phyloP scores from a whole-genome alignment of 2,797 vertebrate genomes.

The Tenualosa thibaudeaui region DNA sequence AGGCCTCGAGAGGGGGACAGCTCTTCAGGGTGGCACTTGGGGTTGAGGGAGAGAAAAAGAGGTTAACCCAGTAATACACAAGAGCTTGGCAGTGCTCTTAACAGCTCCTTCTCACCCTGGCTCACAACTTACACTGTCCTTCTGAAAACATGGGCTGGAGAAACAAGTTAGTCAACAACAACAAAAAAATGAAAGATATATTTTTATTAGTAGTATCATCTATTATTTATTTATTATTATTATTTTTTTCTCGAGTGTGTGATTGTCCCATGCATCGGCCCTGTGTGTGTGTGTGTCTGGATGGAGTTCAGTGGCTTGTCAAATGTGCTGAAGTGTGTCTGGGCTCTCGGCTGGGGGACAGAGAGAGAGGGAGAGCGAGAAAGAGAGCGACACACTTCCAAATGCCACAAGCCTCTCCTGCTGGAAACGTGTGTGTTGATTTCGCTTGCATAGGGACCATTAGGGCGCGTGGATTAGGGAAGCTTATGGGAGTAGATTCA shows the following conservation, averaged over 20 bases:
- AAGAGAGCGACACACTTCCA: constrained; percentile 8
- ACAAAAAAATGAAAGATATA: background rate
- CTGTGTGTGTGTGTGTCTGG: background rate
- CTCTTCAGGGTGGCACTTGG: background rate
- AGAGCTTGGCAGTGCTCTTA: background rate
- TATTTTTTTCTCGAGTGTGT: background rate
- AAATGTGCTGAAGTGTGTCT: background rate
- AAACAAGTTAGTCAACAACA: background rate
- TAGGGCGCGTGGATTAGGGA: constrained; percentile 46
- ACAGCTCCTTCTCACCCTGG: background rate
- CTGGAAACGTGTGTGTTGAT: constrained; percentile 12
- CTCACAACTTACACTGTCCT: background rate
- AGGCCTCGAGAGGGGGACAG: background rate
- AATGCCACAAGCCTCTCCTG: background rate
- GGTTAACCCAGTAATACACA: constrained; percentile 19
- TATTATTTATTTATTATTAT: background rate
- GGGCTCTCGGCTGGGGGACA: background rate
- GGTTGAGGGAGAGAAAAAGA: constrained; percentile 9
- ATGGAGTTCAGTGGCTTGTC: background rate
- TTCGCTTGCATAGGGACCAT: constrained; percentile 41
- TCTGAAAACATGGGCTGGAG: background rate
- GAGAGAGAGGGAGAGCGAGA: background rate
- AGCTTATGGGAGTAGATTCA: constrained; percentile 43
- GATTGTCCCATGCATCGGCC: background rate
- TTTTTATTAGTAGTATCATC: background rate